phyloP scores from a whole-genome alignment of 2,113 vertebrate genomes.

The Melanerpes aurifrons region DNA sequence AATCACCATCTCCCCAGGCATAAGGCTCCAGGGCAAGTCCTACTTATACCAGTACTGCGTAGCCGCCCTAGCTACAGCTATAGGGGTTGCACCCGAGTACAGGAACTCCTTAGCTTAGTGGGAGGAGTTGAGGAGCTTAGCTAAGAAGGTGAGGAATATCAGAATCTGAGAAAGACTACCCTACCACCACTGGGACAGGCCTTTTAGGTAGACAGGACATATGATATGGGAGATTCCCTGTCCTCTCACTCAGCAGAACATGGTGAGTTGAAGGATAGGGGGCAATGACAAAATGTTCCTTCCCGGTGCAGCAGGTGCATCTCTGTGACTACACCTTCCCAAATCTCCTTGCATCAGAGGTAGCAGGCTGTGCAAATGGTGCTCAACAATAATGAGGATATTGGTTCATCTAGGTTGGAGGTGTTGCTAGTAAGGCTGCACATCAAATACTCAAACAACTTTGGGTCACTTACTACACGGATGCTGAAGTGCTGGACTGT shows the following conservation, averaged over 20 bases:
- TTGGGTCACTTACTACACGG: too few relatives aligned
- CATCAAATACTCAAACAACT: too few relatives aligned
- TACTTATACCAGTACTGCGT: background rate
- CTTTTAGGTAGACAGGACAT: too few relatives aligned
- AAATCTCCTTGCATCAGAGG: background rate
- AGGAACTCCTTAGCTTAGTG: background rate
- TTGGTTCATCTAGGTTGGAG: background rate
- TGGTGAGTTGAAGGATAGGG: too few relatives aligned
- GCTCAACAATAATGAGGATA: accelerated
- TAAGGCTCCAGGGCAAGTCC: background rate
- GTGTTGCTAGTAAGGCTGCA: background rate
- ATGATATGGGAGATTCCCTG: background rate
- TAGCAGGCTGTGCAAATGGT: background rate
- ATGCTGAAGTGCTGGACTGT: too few relatives aligned
- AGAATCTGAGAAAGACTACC: too few relatives aligned
- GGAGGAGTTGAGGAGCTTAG: background rate
- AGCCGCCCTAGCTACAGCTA: background rate
- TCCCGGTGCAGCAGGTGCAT: too few relatives aligned
- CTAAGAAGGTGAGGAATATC: too few relatives aligned
- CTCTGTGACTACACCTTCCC: background rate
- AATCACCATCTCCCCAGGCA: background rate
- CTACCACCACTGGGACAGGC: background rate
- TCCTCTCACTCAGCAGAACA: background rate
- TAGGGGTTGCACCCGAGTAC: background rate
- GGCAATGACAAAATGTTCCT: too few relatives aligned